phyloP scores from a whole-genome alignment of 2,888 invertebrate genomes.

The Drosophila rubida region DNA sequence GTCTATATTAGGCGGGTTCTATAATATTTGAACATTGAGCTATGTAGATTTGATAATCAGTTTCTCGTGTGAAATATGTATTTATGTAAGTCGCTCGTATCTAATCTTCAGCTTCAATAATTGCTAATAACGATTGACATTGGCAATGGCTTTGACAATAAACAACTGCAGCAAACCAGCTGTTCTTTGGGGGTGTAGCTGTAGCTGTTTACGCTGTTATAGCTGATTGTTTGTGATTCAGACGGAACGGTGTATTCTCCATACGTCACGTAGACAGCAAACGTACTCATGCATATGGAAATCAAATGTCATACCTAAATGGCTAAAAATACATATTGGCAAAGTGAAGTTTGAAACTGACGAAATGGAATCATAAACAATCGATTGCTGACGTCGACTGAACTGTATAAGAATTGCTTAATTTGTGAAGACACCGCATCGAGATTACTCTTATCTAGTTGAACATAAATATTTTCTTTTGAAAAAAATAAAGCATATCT shows the following conservation, averaged over 20 bases:
- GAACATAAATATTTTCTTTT: background rate
- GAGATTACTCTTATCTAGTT: constrained; percentile 14
- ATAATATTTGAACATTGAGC: background rate
- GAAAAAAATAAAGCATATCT: background rate
- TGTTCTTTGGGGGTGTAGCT: constrained; percentile 21
- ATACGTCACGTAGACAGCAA: constrained; percentile 70
- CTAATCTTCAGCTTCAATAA: constrained; percentile 45
- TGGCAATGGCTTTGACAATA: constrained; percentile 24
- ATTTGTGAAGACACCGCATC: constrained; percentile 2
- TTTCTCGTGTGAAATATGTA: background rate
- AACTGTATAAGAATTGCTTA: background rate
- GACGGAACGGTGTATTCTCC: constrained; percentile 56
- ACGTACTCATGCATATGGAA: constrained; percentile 20
- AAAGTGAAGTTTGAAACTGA: constrained; percentile 14
- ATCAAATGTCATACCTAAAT: constrained; percentile 31
- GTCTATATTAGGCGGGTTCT: background rate
- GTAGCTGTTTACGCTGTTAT: constrained; percentile 5
- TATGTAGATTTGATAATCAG: background rate
- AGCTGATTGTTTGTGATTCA: constrained; percentile 29
- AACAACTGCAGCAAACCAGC: constrained; percentile 9
- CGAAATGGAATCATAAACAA: constrained; percentile 23
- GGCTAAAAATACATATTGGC: constrained; percentile 22
- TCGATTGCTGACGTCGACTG: constrained; percentile 17
- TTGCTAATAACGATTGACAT: constrained; percentile 11
- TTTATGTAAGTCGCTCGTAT: background rate